phyloP scores from a whole-genome alignment of 2,113 vertebrate genomes.

The Nothocercus nigrocapillus region DNA sequence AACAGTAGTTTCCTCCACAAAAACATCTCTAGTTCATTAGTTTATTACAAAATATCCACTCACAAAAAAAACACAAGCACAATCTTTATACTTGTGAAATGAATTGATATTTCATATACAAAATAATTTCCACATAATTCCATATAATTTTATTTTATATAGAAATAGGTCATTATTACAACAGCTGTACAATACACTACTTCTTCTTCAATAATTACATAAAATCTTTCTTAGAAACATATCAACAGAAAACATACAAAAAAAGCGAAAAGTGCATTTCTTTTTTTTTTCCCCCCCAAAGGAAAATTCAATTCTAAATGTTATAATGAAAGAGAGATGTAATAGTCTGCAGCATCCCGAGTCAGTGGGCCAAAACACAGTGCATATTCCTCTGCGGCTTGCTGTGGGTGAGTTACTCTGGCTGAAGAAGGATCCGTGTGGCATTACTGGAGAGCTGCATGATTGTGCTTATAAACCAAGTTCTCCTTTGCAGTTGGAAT shows the following conservation, averaged over 20 bases:
- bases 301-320: conserved; percentile 76
- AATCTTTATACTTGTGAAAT: conserved; percentile 79
- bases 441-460: not conserved
- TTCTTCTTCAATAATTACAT: conserved; percentile 81
- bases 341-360: conserved; percentile 73
- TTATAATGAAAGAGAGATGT: conserved; percentile 72
- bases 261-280: conserved; percentile 85
- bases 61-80: conserved; percentile 80
- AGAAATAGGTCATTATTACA: conserved; percentile 88
- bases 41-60: conserved; percentile 84
- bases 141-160: conserved; percentile 86
- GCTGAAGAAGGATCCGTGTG: conserved; percentile 4
- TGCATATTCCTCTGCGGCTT: conserved; percentile 56
- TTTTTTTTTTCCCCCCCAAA: conserved; percentile 44
- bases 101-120: conserved; percentile 82
- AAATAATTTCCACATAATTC: conserved; percentile 85
- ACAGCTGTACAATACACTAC: conserved; percentile 84
- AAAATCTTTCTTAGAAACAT: conserved; percentile 86
- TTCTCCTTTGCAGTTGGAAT: conserved; percentile 38
- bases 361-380: conserved; percentile 62
- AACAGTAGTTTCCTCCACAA: conserved; percentile 69
- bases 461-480: conserved; percentile 67
- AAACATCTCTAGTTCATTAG: conserved; percentile 77
- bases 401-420: conserved; percentile 1
- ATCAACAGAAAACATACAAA: conserved; percentile 84